phyloP scores from a whole-genome alignment of 2,113 vertebrate genomes.

The Prolemur simus region DNA sequence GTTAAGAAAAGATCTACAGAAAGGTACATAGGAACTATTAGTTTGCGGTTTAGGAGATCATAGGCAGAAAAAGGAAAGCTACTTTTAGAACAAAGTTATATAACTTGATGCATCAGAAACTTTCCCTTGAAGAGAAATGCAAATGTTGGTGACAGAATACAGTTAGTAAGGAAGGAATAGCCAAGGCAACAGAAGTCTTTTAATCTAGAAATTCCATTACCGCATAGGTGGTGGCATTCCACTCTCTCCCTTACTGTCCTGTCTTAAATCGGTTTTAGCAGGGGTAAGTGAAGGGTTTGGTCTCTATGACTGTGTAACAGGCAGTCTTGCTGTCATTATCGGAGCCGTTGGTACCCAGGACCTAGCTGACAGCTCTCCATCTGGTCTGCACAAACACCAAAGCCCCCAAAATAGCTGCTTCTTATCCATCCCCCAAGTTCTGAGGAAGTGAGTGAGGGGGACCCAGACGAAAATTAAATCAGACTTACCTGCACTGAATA shows the following conservation, averaged over 20 bases:
- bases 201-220: neutral
- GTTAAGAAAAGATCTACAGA: neutral
- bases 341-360: neutral
- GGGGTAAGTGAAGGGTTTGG: neutral
- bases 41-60: constrained; percentile 31
- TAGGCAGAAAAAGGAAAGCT: constrained; percentile 45
- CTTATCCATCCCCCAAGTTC: neutral
- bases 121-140: neutral
- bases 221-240: neutral
- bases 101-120: neutral
- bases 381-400: neutral
- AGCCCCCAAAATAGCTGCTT: neutral
- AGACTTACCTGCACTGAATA: constrained; percentile 97
- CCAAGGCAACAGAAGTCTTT: neutral
- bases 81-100: neutral
- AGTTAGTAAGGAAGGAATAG: neutral
- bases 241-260: neutral
- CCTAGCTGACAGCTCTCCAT: neutral
- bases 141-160: neutral
- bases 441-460: neutral
- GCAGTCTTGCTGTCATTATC: constrained; percentile 2
- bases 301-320: neutral
- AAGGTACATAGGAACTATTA: neutral
- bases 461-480: neutral
- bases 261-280: neutral